Evolutionary conservation across 2,888 invertebrate genomes (phyloP).

Genomic region (Ophion obscuratus): DNA sequence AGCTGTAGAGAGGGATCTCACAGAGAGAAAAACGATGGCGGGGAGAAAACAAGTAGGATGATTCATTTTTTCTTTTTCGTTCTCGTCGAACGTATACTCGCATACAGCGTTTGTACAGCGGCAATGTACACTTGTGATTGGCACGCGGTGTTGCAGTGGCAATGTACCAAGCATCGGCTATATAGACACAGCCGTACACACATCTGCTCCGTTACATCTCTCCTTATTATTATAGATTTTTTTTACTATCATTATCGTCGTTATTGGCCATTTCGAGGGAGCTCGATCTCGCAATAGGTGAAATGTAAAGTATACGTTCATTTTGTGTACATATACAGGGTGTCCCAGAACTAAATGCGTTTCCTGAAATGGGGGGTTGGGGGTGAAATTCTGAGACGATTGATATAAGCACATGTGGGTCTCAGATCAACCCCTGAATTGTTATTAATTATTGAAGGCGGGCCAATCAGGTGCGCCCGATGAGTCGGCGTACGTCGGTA

Average conservation of each 20-base stretch:
- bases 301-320: conserved; percentile 17
- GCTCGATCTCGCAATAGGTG: conserved; percentile 32
- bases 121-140: conserved; percentile 35
- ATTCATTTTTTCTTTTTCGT: conserved; percentile 46
- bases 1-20: conserved; percentile 32
- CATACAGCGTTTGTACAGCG: background rate
- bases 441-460: too few relatives aligned
- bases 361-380: too few relatives aligned
- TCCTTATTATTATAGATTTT: conserved; percentile 23
- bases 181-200: background rate
- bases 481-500: too few relatives aligned
- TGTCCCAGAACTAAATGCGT: too few relatives aligned
- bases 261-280: conserved; percentile 31
- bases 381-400: too few relatives aligned
- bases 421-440: too few relatives aligned
- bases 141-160: conserved; percentile 51
- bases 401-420: too few relatives aligned
- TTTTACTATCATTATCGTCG: conserved; percentile 20
- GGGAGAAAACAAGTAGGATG: conserved; percentile 54
- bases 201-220: conserved; percentile 16
- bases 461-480: too few relatives aligned
- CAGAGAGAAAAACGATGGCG: conserved; percentile 3
- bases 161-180: background rate
- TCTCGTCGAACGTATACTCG: conserved; percentile 24
- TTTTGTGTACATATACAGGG: background rate